Base-by-base conservation (phyloP, 2,113 vertebrate genomes). In the Oreotrochilus melanogaster region DNA sequence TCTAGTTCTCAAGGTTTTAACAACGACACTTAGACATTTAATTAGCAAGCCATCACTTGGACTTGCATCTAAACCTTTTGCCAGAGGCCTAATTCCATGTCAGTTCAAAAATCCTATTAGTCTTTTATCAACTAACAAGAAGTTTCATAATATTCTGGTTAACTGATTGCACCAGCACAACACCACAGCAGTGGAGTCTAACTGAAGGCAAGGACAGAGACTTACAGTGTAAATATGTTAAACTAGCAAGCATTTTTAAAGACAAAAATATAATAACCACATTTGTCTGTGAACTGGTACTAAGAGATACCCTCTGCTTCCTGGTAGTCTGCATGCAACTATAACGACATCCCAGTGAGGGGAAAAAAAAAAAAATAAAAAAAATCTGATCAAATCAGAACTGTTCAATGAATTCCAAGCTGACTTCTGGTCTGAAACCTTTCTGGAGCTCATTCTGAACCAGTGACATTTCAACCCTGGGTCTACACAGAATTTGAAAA, bases 11-110 rank as follows among this genome's bases (percentile, higher is more conserved):
- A 97, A 96, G 92, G 92, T 95, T 78, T 76, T 95, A 97, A 95
- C 91, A 97, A 97, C 92, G 92, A 93, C 86, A 96, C 84, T 92
- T 93, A 91, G 96, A 95, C 95, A 92, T 97, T 97, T 97, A 97
- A 98, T 97, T 98, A 97, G 92, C 89, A 95, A 92, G 91, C 73
- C 90, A 91, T 94, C 96, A 97, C 79, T 95, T 94, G 60, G 96
- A 91, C 92, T 95, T 84, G 92, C 94, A 96, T 89, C 88, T 58
- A 95, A 97, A 96, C 22, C 78, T 97, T 96, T 96, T 93, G 86
- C 89, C 54, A 96, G 91, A 94, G 86, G 95, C 61, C 80, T 91
- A 97, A 97, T 89, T 97, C 73, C 61, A 85, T 42, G 81, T 53
- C 93, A 97, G 80, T 93, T 96, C 58, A 94, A 96, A 92, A 74